These are phyloP conservation scores for Pollimyrus isidori DNA, from an alignment of 2,113 vertebrate species.

Conservation along the genomic window DNA sequence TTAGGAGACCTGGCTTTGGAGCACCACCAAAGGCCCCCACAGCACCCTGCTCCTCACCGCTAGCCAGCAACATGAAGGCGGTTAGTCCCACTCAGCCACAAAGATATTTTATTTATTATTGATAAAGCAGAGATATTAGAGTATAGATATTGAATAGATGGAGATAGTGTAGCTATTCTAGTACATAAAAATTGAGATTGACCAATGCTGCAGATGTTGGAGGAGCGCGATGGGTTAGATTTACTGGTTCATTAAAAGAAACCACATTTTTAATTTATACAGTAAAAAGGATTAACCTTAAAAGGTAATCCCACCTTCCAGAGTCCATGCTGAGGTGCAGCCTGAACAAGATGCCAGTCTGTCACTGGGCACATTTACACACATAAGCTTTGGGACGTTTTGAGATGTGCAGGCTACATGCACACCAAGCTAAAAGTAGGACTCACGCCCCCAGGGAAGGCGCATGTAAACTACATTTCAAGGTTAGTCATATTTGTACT, in stretches of 20 bases:
- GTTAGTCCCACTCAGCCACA: not conserved
- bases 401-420: not conserved
- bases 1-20: constrained; percentile 42
- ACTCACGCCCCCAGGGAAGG: not conserved
- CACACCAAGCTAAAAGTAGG: not conserved
- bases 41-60: constrained; percentile 36
- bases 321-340: not conserved
- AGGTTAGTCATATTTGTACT: not conserved
- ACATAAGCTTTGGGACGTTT: not conserved
- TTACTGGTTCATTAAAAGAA: not conserved
- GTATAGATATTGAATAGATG: not conserved
- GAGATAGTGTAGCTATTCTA: not conserved
- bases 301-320: not conserved
- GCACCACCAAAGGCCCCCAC: constrained; percentile 24
- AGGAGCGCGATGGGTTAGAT: not conserved
- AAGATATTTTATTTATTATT: not conserved
- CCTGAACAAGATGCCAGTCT: not conserved
- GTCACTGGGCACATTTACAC: not conserved
- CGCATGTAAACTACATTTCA: not conserved
- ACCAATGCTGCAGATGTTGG: not conserved
- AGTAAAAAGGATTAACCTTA: not conserved
- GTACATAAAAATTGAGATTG: not conserved
- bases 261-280: not conserved
- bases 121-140: not conserved
- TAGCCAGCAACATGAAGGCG: constrained; percentile 2